Percentiles rank a stretch among this genome's conserved stretches.
These are phyloP conservation scores for Crocallis elinguaria DNA, from an alignment of 2,888 invertebrate species.

Conservation along the genomic window DNA sequence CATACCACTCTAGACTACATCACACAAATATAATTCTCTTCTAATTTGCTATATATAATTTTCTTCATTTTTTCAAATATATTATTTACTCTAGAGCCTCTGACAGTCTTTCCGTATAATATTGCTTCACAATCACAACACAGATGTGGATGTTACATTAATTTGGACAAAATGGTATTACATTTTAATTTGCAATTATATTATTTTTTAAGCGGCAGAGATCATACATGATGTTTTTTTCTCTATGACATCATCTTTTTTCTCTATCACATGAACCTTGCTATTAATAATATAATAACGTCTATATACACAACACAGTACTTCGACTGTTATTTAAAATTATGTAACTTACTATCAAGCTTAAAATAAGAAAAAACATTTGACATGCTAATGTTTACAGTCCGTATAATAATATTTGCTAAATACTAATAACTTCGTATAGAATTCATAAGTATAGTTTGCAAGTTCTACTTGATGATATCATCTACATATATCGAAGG, in stretches of 20 bases:
- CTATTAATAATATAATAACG: slow-evolving; percentile 40
- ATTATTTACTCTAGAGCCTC: slow-evolving; percentile 65
- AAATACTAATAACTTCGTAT: slow-evolving; percentile 31
- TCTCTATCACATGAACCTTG: slow-evolving; percentile 17
- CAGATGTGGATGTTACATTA: slow-evolving; percentile 43
- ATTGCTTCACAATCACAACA: slow-evolving; percentile 73
- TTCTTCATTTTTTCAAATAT: slow-evolving; percentile 43
- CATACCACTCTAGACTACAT: slow-evolving; percentile 39
- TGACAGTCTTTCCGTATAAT: slow-evolving; percentile 71
- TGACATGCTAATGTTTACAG: slow-evolving; percentile 21
- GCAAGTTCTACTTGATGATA: slow-evolving; percentile 35
- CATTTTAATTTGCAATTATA: slow-evolving; percentile 25
- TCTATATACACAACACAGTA: slow-evolving; percentile 54
- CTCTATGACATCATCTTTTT: slow-evolving; percentile 19
- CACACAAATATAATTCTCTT: slow-evolving; percentile 43
- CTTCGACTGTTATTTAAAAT: slow-evolving; percentile 36
- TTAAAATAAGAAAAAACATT: slow-evolving; percentile 31
- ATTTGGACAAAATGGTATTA: slow-evolving; percentile 42
- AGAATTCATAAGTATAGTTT: slow-evolving; percentile 29
- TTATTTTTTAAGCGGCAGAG: slow-evolving; percentile 15
- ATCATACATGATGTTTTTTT: slow-evolving; percentile 9
- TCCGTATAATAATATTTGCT: slow-evolving; percentile 40
- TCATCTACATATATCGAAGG: slow-evolving; percentile 31
- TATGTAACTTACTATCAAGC: slow-evolving; percentile 36
- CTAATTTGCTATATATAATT: slow-evolving; percentile 32